phyloP scores from a whole-genome alignment of 2,797 vertebrate species.

The Lerista edwardsae region DNA sequence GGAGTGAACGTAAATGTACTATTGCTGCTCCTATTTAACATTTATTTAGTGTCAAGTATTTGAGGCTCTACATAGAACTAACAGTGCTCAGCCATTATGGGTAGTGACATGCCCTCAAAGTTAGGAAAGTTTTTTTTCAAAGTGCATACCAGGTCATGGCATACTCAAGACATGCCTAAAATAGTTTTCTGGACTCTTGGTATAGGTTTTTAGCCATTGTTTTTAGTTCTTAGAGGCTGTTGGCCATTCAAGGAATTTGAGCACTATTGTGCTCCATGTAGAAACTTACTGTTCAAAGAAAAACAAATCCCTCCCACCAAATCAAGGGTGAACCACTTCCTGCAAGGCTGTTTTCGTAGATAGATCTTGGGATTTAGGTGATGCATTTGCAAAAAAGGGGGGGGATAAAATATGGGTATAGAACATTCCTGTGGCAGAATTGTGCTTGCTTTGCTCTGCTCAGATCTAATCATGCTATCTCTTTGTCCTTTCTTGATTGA shows the following conservation, averaged over 20 bases:
- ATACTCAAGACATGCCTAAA: background rate
- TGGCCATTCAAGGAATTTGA: background rate
- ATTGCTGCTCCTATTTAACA: slow-evolving; percentile 2
- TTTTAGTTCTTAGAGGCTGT: no score
- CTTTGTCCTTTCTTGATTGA: background rate
- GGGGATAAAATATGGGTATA: background rate
- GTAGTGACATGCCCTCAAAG: background rate
- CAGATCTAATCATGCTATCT: background rate
- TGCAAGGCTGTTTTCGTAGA: background rate
- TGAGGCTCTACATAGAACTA: background rate
- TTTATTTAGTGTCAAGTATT: slow-evolving; percentile 1
- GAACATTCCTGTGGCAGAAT: background rate
- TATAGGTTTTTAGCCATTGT: background rate
- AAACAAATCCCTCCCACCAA: background rate
- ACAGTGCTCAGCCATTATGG: background rate
- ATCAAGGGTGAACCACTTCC: background rate
- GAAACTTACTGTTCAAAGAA: background rate
- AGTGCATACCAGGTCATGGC: background rate
- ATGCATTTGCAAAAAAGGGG: background rate
- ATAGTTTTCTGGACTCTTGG: background rate
- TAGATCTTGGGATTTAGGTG: background rate
- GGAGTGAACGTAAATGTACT: background rate
- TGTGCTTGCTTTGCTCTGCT: slow-evolving; percentile 26
- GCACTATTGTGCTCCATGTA: background rate
- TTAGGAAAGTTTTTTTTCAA: background rate